Evolutionary conservation across 1,140 invertebrate species (phyloP).

Genomic region (Drosophila teissieri): DNA sequence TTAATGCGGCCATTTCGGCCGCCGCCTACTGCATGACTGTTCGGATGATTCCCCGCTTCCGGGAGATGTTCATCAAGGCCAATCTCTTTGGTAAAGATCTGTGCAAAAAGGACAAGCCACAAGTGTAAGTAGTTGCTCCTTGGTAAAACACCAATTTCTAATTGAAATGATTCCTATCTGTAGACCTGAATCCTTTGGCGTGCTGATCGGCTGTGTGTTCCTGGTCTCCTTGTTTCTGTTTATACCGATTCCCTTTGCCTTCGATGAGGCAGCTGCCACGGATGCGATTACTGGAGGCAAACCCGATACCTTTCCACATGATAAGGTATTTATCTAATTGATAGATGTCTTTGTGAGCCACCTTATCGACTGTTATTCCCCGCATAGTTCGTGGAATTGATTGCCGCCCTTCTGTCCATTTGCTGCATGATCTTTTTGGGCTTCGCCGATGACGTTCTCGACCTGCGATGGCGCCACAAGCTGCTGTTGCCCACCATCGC

Average conservation of each 20-base stretch:
- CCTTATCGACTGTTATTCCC: conserved; percentile 3
- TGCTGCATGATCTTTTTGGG: conserved; percentile 99
- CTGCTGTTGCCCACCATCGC: conserved; percentile 97
- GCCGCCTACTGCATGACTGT: conserved; percentile 90
- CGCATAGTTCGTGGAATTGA: conserved; percentile 94
- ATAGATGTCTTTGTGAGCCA: neutral
- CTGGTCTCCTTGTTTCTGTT: conserved; percentile 98
- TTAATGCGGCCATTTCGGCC: conserved; percentile 89
- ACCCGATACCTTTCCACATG: conserved; percentile 90
- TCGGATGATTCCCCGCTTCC: conserved; percentile 92
- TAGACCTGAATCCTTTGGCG: conserved; percentile 98
- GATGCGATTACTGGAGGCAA: conserved; percentile 72
- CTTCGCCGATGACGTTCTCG: conserved; percentile 99
- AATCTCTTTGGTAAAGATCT: conserved; percentile 96
- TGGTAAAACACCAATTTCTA: no score
- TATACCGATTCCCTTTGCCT: conserved; percentile 96
- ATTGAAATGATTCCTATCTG: conserved; percentile 20
- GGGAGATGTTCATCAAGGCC: conserved; percentile 94
- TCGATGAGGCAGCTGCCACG: conserved; percentile 85
- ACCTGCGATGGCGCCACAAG: conserved; percentile 98
- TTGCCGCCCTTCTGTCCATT: conserved; percentile 97
- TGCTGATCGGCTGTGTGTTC: conserved; percentile 97
- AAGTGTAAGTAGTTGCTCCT: conserved; percentile 90
- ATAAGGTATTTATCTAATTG: conserved; percentile 88
- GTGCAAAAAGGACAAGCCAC: conserved; percentile 91